Percentiles rank a stretch among this genome's conserved stretches.
Evolutionary conservation across 2,113 vertebrate species (phyloP).

Genomic region (Condylura cristata): DNA sequence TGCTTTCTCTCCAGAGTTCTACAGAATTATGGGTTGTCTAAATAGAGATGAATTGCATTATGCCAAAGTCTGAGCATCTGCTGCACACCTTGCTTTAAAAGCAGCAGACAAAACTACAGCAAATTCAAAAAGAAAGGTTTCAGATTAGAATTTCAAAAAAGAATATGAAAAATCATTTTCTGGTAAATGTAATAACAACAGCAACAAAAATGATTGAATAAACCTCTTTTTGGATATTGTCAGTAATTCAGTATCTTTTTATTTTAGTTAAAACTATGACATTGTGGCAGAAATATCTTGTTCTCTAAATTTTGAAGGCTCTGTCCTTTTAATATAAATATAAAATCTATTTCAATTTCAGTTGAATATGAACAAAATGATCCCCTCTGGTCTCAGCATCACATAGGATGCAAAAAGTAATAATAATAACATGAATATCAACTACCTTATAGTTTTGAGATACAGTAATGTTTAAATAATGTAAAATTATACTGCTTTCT

Average conservation of each 20-base stretch:
- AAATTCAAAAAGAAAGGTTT: not conserved
- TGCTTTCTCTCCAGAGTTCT: constrained; percentile 37
- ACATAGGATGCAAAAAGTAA: not conserved
- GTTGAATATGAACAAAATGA: not conserved
- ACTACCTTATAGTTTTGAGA: not conserved
- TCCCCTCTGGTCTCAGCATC: not conserved
- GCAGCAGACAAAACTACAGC: not conserved
- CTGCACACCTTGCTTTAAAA: constrained; percentile 7
- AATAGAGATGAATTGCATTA: not conserved
- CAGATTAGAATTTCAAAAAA: not conserved
- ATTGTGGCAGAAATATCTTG: not conserved
- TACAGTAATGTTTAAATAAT: not conserved
- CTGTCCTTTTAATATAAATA: not conserved
- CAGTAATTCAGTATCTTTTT: not conserved
- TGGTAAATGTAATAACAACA: not conserved
- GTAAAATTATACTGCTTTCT: not conserved
- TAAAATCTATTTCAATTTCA: not conserved
- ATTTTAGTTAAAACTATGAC: not conserved
- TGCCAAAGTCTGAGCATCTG: constrained; percentile 3
- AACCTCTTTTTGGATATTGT: not conserved
- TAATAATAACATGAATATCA: not conserved
- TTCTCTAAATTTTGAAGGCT: not conserved
- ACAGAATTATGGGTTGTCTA: not conserved
- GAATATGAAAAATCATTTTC: not conserved
- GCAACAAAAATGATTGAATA: not conserved